Conservation (phyloP, 2,797 vertebrate species). For the Coregonus sp. region DNA sequence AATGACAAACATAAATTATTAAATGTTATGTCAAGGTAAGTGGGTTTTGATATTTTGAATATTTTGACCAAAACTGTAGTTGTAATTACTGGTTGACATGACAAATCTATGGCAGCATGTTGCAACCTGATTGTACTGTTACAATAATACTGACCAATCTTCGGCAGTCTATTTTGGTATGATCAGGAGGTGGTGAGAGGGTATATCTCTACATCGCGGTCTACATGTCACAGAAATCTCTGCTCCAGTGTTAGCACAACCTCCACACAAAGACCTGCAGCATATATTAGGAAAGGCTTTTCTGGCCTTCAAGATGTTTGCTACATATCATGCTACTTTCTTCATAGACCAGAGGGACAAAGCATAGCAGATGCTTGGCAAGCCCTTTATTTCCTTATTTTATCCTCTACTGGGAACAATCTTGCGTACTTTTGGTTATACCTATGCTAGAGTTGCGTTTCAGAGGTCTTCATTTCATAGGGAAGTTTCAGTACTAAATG, state of each 20-base stretch:
- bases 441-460: not conserved
- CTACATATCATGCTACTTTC: constrained; percentile 18
- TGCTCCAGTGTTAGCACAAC: constrained; percentile 12
- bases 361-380: constrained; percentile 32
- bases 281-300: not conserved
- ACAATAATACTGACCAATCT: not conserved
- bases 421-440: not conserved
- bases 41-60: no score
- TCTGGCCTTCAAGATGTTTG: constrained; percentile 4
- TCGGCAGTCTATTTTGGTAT: not conserved
- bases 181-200: not conserved
- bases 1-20: no score
- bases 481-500: not conserved
- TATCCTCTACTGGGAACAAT: constrained; percentile 13
- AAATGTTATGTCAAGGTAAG: no score
- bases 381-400: not conserved
- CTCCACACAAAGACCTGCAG: not conserved
- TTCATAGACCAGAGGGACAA: constrained; percentile 30
- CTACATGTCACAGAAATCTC: not conserved
- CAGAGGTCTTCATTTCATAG: not conserved
- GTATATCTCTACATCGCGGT: not conserved
- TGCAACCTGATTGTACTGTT: no score
- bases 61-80: no score
- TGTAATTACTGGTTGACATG: no score
- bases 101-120: no score